phyloP scores from a whole-genome alignment of 1,140 invertebrate species.

The Holotrichia oblita region DNA sequence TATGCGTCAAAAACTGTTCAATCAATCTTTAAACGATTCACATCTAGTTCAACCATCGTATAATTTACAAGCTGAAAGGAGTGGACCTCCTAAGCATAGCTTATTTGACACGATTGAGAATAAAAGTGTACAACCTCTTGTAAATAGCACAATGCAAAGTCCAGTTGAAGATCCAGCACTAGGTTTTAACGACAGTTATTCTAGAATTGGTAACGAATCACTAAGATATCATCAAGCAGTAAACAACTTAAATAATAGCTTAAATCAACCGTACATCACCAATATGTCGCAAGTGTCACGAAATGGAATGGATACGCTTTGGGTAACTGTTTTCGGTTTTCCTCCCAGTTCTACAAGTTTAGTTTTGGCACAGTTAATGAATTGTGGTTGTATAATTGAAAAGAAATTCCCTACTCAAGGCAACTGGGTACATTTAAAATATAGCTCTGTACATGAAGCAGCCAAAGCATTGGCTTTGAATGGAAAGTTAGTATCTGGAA shows the following conservation, averaged over 20 bases:
- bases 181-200: constrained; percentile 62
- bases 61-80: constrained; percentile 60
- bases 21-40: constrained; percentile 48
- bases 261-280: neutral
- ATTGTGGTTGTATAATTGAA: constrained; percentile 80
- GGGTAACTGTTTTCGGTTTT: constrained; percentile 93
- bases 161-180: constrained; percentile 46
- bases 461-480: constrained; percentile 85
- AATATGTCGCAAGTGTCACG: neutral
- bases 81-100: constrained; percentile 73
- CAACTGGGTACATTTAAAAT: constrained; percentile 92
- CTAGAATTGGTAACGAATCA: constrained; percentile 56
- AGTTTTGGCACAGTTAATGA: constrained; percentile 84
- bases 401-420: constrained; percentile 81
- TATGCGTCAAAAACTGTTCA: constrained; percentile 62
- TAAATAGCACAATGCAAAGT: constrained; percentile 54
- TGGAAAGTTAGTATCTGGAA: constrained; percentile 79
- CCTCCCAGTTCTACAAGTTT: constrained; percentile 78
- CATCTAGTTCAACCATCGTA: constrained; percentile 52
- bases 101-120: constrained; percentile 70
- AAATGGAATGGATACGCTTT: constrained; percentile 66
- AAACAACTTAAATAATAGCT: neutral
- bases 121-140: constrained; percentile 46
- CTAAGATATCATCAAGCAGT: constrained; percentile 21
- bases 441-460: constrained; percentile 84